Evolutionary conservation across 2,797 vertebrate species (phyloP), one percentile per base, ranked within the genome.

Genomic region (Psittacula derbiana): DNA sequence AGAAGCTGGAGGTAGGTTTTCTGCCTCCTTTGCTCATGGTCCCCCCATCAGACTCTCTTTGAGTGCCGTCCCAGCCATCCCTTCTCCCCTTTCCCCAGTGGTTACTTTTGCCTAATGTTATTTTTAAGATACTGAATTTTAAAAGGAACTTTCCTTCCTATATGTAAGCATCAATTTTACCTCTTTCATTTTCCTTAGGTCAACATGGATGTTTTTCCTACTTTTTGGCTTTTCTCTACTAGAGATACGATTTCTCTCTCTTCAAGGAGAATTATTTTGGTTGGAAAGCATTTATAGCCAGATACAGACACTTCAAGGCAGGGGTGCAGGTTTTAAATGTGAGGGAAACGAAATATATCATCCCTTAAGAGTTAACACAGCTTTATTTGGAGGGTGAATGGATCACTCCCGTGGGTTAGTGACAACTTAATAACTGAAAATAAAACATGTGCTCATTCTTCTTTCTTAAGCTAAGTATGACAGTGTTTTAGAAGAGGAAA

Each of bases 251-350:
- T 91, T 93, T 88, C 61, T 91, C 46, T 75, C 43, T 90, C 40
- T 87, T 92, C 46, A 49, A 74, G 61, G 86, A 92, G 83, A 93
- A 92, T 95, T 95, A 87, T 95, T 96, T 96, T 80, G 12, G 18
- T 93, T 96, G 88, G 93, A 96, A 65, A 89, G 44, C 65, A 87
- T 94, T 94, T 97, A 87, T 38, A 95, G 52, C 46, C 86, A 93
- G 74, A 93, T 65, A 82, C 57, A 89, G 83, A 58, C 83, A 90
- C 82, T 97, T 93, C 57, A 72, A 95, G 83, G 61, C 83, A 83
- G 85, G 50, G 88, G 75, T 93, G 80, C 58, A 85, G 80, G 74
- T 90, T 92, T 96, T 93, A 78, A 94, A 91, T 55, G 43, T 80
- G 86, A 93, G 46, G 50, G 88, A 89, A 93, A 61, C 72, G 44